phyloP scores from a whole-genome alignment of 2,113 vertebrate species.

The Copsychus sechellarum region DNA sequence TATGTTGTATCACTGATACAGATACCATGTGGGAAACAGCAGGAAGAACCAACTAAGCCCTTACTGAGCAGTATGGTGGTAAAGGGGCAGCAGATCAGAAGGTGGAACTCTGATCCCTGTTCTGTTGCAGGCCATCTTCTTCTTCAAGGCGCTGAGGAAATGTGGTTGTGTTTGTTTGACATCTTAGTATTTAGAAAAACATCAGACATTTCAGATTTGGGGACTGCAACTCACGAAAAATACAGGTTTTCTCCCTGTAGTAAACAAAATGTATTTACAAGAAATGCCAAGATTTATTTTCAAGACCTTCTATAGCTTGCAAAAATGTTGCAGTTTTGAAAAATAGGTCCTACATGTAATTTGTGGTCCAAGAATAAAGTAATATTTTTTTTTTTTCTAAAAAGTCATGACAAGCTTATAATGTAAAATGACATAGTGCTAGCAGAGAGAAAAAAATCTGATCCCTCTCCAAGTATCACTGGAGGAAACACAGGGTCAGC shows the following conservation, averaged over 20 bases:
- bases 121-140: not conserved
- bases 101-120: not conserved
- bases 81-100: not conserved
- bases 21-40: not conserved
- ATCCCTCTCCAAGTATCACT: not conserved
- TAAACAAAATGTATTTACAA: not conserved
- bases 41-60: not conserved
- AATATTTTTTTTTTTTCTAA: not conserved
- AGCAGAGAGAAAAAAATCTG: not conserved
- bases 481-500: not conserved
- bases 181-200: not conserved
- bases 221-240: not conserved
- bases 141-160: not conserved
- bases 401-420: not conserved
- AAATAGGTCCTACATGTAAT: not conserved
- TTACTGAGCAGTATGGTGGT: not conserved
- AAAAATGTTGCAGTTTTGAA: not conserved
- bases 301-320: not conserved
- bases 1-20: not conserved
- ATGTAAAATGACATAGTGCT: not conserved
- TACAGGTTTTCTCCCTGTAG: not conserved
- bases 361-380: not conserved
- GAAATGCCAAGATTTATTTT: not conserved
- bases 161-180: not conserved
- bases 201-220: not conserved